Percentiles rank a stretch among this genome's conserved stretches.
These are phyloP conservation scores for Heterodera filipjevi DNA, from an alignment of 2,888 invertebrate species.

Conservation along the genomic window DNA sequence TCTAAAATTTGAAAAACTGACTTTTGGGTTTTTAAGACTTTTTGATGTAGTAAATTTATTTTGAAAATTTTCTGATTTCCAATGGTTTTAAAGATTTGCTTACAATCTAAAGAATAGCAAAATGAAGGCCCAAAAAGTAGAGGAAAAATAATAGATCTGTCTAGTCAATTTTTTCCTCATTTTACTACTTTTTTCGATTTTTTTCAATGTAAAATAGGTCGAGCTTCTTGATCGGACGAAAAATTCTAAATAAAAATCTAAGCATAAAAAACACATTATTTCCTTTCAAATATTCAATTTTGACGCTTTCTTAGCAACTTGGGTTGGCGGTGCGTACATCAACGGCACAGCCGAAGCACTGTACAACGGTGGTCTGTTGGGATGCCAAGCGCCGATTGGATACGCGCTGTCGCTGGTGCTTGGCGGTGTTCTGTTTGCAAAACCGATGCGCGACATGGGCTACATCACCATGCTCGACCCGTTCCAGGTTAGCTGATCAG, in stretches of 20 bases:
- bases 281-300: not conserved
- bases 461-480: slow-evolving; percentile 99
- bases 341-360: slow-evolving; percentile 98
- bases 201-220: too few relatives aligned
- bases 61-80: too few relatives aligned
- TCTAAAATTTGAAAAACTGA: too few relatives aligned
- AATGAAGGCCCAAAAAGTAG: too few relatives aligned
- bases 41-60: not conserved
- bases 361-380: slow-evolving; percentile 86
- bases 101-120: too few relatives aligned
- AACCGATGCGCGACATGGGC: slow-evolving; percentile 87
- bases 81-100: not conserved
- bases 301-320: slow-evolving; percentile 77
- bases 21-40: not conserved
- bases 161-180: too few relatives aligned
- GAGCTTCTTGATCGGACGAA: too few relatives aligned
- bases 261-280: not conserved
- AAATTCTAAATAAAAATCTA: not conserved
- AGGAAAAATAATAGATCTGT: too few relatives aligned
- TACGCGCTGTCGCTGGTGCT: slow-evolving; percentile 88
- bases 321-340: slow-evolving; percentile 99
- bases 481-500: slow-evolving; percentile 68
- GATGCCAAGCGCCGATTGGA: slow-evolving; percentile 96
- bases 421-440: slow-evolving; percentile 97
- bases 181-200: too few relatives aligned